These are phyloP conservation scores for Poecilia latipinna DNA, from an alignment of 2,113 vertebrate genomes.

Conservation along the genomic window DNA sequence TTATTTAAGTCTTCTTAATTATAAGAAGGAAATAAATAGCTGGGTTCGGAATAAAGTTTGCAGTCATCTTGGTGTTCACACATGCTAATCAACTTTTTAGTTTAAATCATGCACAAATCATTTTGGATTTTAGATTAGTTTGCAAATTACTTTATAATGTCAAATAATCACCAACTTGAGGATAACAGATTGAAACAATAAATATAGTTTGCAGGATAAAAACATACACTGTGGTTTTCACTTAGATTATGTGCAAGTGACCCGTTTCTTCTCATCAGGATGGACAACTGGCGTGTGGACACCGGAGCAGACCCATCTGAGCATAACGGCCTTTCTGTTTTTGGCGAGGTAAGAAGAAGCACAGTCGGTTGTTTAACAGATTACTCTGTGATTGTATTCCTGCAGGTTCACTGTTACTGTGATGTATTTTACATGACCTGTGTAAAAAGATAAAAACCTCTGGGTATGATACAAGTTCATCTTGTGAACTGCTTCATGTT, in stretches of 20 bases:
- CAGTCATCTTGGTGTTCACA: too few species aligned
- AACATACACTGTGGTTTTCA: background rate
- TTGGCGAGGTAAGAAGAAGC: constrained; percentile 85
- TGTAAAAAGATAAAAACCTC: background rate
- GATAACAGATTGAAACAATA: too few species aligned
- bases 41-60: too few species aligned
- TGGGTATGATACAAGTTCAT: background rate
- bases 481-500: background rate
- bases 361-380: background rate
- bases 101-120: too few species aligned
- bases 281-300: constrained; percentile 94
- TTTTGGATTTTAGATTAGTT: background rate
- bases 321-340: constrained; percentile 84
- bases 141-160: background rate
- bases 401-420: background rate
- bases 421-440: background rate
- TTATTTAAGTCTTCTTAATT: too few species aligned
- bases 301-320: constrained; percentile 52
- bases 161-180: background rate
- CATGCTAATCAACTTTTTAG: too few species aligned
- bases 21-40: too few species aligned
- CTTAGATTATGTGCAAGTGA: background rate
- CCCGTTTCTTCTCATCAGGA: constrained; percentile 75
- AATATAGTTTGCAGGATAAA: background rate
- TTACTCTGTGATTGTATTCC: background rate